These are phyloP conservation scores for Gymnarchus niloticus DNA, from an alignment of 2,113 vertebrate genomes.

Conservation along the genomic window DNA sequence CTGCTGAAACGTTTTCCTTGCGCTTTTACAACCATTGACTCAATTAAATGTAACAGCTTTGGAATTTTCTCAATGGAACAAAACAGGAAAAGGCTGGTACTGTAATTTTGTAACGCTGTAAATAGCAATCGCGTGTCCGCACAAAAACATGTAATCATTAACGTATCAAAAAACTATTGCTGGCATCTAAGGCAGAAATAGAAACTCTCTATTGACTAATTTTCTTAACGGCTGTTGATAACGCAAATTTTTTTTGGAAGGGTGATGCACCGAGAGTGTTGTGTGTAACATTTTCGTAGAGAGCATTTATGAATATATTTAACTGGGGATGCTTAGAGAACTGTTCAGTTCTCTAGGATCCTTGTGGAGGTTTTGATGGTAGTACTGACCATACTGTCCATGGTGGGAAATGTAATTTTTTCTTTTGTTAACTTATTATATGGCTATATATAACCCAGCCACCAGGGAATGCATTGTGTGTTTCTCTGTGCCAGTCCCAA, in stretches of 20 bases:
- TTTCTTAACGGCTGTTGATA: neutral
- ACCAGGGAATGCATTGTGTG: too few relatives aligned
- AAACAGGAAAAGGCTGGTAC: neutral
- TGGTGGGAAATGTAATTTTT: neutral
- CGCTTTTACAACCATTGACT: too few relatives aligned
- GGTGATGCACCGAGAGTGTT: too few relatives aligned
- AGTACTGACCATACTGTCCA: neutral
- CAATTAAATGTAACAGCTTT: neutral
- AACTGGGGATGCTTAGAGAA: neutral
- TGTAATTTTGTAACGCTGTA: neutral
- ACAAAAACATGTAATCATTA: neutral
- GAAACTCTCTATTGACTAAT: neutral
- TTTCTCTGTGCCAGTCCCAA: too few relatives aligned
- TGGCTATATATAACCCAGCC: too few relatives aligned
- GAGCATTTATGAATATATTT: neutral
- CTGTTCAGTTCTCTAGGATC: neutral
- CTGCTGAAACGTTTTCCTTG: too few relatives aligned
- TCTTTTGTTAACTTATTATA: neutral
- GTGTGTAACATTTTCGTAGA: too few relatives aligned
- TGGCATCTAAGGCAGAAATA: neutral
- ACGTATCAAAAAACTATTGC: neutral
- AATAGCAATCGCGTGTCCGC: too few relatives aligned
- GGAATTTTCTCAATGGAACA: neutral
- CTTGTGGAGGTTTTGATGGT: neutral
- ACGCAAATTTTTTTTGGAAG: neutral